Evolutionary conservation across 64 coral and sea anemone genomes (phyloP).

Genomic region (Acropora yongei): DNA sequence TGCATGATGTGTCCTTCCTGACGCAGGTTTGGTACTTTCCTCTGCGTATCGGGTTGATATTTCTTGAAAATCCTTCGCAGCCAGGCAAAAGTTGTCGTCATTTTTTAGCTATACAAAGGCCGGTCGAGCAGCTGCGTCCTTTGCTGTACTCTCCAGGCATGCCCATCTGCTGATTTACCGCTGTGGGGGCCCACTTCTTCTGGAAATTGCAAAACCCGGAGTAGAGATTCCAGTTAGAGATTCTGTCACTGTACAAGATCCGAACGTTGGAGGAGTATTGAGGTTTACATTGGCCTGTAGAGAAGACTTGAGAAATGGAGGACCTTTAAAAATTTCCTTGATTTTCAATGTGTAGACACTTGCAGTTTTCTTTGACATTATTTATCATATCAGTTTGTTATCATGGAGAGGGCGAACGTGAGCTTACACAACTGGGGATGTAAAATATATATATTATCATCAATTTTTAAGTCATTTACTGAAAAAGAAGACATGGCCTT

Average conservation of each 20-base stretch:
- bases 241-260: background rate
- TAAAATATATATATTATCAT: background rate
- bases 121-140: conserved; percentile 14
- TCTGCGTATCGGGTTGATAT: background rate
- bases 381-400: no score
- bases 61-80: background rate
- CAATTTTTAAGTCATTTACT: background rate
- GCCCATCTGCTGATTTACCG: background rate
- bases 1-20: background rate
- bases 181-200: background rate
- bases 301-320: background rate
- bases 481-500: no score
- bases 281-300: background rate
- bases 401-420: background rate
- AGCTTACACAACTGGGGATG: background rate
- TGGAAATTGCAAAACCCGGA: background rate
- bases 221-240: background rate
- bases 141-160: background rate
- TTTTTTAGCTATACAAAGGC: background rate
- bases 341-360: background rate
- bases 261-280: background rate
- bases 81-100: conserved; percentile 7
- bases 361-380: background rate
- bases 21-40: conserved; percentile 1
- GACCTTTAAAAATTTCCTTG: conserved; percentile 1